Conservation (phyloP, 2,888 invertebrate genomes). For the Unio delphinus region DNA sequence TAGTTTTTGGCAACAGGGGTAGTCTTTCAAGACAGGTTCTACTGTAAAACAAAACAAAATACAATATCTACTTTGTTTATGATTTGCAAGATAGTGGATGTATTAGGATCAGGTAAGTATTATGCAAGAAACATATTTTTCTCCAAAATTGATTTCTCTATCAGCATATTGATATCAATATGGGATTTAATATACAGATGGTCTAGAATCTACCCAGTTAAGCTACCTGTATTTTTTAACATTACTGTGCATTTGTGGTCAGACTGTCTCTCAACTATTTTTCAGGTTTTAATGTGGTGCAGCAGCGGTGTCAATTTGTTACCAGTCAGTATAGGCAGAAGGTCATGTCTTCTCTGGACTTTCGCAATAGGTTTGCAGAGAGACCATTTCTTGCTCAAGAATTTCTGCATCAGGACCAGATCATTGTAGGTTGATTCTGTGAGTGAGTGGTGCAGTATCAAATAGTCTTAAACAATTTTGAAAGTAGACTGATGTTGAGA, state of each 20-base stretch:
- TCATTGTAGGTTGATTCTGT: constrained; percentile 40
- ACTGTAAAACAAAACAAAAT: no score
- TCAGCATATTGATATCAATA: no score
- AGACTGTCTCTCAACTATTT: constrained; percentile 3
- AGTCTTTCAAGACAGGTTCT: no score
- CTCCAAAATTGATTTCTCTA: no score
- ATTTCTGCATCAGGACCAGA: constrained; percentile 40
- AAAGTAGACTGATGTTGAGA: not conserved
- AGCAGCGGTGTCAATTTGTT: constrained; percentile 61
- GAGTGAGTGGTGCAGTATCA: not conserved
- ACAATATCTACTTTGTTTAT: no score
- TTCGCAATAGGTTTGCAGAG: constrained; percentile 65
- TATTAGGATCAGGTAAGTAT: no score
- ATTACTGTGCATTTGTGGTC: constrained; percentile 11
- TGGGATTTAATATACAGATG: no score
- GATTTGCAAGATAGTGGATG: no score
- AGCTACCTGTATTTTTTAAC: not conserved
- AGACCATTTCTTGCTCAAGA: constrained; percentile 61
- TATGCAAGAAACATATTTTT: no score
- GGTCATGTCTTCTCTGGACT: constrained; percentile 62
- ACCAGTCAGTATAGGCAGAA: constrained; percentile 62
- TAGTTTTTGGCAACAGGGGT: no score
- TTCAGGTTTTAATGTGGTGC: constrained; percentile 50
- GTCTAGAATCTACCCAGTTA: no score
- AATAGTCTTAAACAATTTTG: not conserved